Evolutionary conservation across 2,113 vertebrate genomes (phyloP).

Genomic region (Cervus canadensis): DNA sequence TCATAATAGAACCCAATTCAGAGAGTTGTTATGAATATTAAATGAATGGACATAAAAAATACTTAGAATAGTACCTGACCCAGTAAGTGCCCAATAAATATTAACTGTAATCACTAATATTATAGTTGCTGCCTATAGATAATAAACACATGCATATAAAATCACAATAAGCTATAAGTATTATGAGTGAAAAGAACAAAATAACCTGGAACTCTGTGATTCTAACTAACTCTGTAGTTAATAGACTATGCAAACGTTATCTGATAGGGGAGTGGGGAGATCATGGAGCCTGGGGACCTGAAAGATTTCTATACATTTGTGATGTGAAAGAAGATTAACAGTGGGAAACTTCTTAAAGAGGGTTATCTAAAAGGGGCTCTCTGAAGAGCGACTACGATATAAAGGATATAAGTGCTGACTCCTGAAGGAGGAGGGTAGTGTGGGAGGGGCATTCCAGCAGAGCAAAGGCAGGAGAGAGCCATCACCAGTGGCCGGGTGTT

Average conservation of each 20-base stretch:
- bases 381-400: neutral
- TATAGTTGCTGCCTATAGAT: neutral
- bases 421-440: neutral
- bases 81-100: constrained; percentile 2
- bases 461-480: neutral
- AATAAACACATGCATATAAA: neutral
- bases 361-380: neutral
- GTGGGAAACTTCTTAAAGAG: neutral
- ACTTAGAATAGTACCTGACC: neutral
- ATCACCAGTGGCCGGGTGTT: neutral
- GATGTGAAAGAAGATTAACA: neutral
- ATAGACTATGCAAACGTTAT: neutral
- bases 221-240: neutral
- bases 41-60: neutral
- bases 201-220: neutral
- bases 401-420: neutral
- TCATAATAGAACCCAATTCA: neutral
- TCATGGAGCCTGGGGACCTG: neutral
- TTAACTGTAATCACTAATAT: neutral
- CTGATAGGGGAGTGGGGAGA: neutral
- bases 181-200: neutral
- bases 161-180: neutral
- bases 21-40: neutral
- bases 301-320: neutral
- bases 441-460: neutral